phyloP scores from a whole-genome alignment of 2,888 invertebrate genomes.

The Tipula unca region DNA sequence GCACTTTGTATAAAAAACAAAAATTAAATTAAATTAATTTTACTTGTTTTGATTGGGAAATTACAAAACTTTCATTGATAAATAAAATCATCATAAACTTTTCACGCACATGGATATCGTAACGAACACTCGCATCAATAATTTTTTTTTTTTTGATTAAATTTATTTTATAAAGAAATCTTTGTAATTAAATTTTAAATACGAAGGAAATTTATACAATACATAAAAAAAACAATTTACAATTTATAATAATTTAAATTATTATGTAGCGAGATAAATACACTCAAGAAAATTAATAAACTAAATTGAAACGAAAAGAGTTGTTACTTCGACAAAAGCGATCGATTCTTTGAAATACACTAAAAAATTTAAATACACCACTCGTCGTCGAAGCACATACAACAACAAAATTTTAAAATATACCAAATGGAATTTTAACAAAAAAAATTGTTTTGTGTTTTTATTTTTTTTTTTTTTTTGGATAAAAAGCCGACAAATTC shows the following conservation, averaged over 20 bases:
- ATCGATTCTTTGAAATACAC: constrained; percentile 16
- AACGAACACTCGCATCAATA: neutral
- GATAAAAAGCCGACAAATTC: neutral
- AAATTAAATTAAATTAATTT: neutral
- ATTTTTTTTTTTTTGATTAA: neutral
- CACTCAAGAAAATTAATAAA: neutral
- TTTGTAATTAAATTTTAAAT: neutral
- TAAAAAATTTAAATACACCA: neutral
- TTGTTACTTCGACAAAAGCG: neutral
- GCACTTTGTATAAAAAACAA: neutral
- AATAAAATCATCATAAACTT: neutral
- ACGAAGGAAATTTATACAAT: neutral
- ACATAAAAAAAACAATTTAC: neutral
- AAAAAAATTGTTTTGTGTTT: neutral
- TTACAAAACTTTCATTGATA: neutral
- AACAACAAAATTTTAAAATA: neutral
- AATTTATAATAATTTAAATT: too few species aligned
- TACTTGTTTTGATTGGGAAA: neutral
- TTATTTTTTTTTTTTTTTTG: neutral
- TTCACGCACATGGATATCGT: neutral
- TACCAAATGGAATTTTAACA: neutral
- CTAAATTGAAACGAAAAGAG: neutral
- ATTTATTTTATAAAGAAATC: neutral
- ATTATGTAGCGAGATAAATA: neutral
- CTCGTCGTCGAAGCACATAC: neutral